Conservation (phyloP, 2,888 invertebrate genomes). For the Macropis europaea region DNA sequence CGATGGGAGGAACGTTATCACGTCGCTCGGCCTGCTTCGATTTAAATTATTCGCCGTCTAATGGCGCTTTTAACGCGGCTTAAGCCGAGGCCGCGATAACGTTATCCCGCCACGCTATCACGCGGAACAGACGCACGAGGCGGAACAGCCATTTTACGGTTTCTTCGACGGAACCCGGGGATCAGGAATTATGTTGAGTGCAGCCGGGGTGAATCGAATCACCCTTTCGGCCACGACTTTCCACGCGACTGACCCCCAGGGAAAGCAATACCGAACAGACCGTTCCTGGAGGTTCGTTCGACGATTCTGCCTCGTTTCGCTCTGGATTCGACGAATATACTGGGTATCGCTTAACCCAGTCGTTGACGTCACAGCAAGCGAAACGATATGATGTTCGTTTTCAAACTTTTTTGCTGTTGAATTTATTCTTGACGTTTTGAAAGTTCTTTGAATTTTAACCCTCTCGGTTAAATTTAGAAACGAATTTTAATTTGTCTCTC, state of each 20-base stretch:
- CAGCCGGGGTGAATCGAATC: constrained; percentile 24
- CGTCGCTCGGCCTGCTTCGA: constrained; percentile 51
- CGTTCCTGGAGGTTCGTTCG: no score
- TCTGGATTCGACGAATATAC: no score
- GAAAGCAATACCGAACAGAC: no score
- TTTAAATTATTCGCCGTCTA: constrained; percentile 61
- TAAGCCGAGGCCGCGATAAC: constrained; percentile 47
- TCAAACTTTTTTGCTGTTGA: no score
- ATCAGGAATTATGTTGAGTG: constrained; percentile 53
- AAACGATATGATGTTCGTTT: no score
- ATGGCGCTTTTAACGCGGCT: constrained; percentile 57
- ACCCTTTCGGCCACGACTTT: neutral
- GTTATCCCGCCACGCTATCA: constrained; percentile 44
- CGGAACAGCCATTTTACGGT: constrained; percentile 39
- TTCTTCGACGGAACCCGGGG: constrained; percentile 35
- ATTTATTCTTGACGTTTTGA: no score
- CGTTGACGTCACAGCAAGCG: no score
- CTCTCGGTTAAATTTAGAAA: no score
- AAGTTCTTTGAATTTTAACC: no score
- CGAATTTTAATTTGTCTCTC: no score
- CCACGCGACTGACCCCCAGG: neutral
- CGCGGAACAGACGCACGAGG: neutral
- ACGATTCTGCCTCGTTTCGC: no score
- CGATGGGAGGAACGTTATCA: constrained; percentile 40
- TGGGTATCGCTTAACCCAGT: no score